Base-by-base conservation (phyloP, 2,888 invertebrate genomes). In the Mythimna albipuncta region DNA sequence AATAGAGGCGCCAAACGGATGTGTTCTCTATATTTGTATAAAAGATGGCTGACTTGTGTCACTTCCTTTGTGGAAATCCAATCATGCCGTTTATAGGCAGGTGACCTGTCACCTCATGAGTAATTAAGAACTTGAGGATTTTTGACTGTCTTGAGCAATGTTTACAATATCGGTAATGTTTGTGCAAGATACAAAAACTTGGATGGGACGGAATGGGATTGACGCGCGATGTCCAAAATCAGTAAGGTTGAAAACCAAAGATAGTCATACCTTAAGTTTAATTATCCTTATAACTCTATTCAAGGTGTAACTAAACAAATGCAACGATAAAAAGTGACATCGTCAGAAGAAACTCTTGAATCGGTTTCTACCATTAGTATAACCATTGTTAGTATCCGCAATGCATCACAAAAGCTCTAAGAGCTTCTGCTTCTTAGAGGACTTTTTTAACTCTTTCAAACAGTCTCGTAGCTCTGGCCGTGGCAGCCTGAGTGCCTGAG, bases 41-140 rank as follows among this genome's bases (percentile, higher is more conserved):
- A 88, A 92, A 92, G 88, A 91, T 91, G 91, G 87, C 88, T 85
- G 88, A 90, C 89, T 90, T 90, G 89, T 91, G 91, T 92, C 92
- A 91, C 89, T 91, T 93, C 92, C 93, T 92, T 91, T 90, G 90
- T 88, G 84, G 88, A 90, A 85, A 81, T 71, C 69, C 72, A 70
- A 84, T 77, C 78, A 73, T 77, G 47, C 79, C 81, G 64, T 84
- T 77, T 84, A 82, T 76, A 83, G 83, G 68, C 75, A 78, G 59
- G 61, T 79, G 72, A 80, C 72, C 75, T 70, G 73, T 75, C 79
- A 83, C 64, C 69, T 64, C 57, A 16, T 81, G 85, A 81, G 76
- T 81, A 73, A 85, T 82, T 71, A 71, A 74, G 64, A 71, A 73
- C 50, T 52, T 57, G 66, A 54, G 62, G 69, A 67, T 70, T 70